Evolutionary conservation across 2,797 vertebrate species (phyloP), one percentile per base, ranked within the genome.

Genomic region (Takifugu rubripes): DNA sequence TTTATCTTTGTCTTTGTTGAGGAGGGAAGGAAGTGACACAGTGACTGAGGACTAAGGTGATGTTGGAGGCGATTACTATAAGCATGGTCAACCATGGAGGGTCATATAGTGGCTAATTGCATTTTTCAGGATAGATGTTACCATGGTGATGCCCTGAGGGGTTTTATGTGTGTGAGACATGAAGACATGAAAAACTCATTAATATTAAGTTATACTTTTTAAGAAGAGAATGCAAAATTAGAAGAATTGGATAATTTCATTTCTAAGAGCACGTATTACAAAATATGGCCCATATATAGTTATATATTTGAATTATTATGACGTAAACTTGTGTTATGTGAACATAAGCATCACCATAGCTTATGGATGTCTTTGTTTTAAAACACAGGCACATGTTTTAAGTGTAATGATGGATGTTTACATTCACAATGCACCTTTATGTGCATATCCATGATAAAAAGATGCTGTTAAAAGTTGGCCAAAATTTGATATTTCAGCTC

Each of bases 1-100:
- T 33, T 56, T 54, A 31, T 24, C 72, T 79, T 77, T 81, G 72
- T 74, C 69, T 33, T 31, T 8, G 7, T 59, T 61, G 69, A 79
- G 42, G 11, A 53, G 43, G 78, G 73, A 75, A 52, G 50, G 43
- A 36, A 64, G 66, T 17, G 27, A 46, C 11, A 56, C 66, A 79
- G 72, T 76, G 74, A 72, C 78, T 2, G 31, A 33, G 31, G 75
- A 72, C 49, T 58, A 51, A 62, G 5, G 40, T 63, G 82, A 88
- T 85, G 78, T 85, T 78, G 77, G 83, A 84, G 74, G 69, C 76
- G 81, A 83, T 87, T 82, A 78, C 82, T 77, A 67, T 60, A 61
- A 82, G 81, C 74, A 62, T 60, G 54, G 70, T 74, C 73, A 75
- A 87, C 87, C 81, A 83, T 56, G 51, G 66, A 63, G 61, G 68